Base-by-base conservation (phyloP, 2,797 vertebrate genomes). In the Eleutherodactylus coqui region DNA sequence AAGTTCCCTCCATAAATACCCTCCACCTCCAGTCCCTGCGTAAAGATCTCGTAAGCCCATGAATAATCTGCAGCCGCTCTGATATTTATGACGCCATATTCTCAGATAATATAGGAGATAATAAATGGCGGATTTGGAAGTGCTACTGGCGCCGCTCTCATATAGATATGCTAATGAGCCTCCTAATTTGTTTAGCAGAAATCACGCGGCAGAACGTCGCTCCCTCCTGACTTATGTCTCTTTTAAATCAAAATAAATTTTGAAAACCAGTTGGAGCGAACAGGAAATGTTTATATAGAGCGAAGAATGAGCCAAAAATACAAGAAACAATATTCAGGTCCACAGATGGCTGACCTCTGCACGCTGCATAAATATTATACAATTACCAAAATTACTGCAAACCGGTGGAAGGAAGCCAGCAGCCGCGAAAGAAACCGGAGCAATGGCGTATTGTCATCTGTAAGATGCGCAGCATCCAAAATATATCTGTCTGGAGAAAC, bases 281-380 rank as follows among this genome's bases (percentile, higher is more conserved):
- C 58, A 60, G 38, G 80, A 86, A 83, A 86, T 86, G 80, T 86
- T 86, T 86, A 86, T 83, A 83, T 47, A 78, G 72, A 55, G 29
- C 62, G 49, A 32, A 83, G 76, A 83, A 72, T 5, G 73, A 83
- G 85, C 85, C 85, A 86, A 78, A 78, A 79, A 86, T 70, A n/a
- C 70, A 47, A 77, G 80, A 58, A 83, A 83, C 85, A 83, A 78
- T 86, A 83, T 83, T 86, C 85, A 83, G 58, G 85, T 82, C 85
- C 75, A 76, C 85, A 86, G 80, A 83, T 83, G 85, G 85, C 85
- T 86, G 85, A 86, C 85, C 85, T 86, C 85, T 83, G 60, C 73
- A 62, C 41, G 49, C 85, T 72, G 85, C 73, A 86, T 86, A 86
- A 86, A 86, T 86, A 86, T 86, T 86, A 86, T 83, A 72, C 85